Evolutionary conservation across 2,113 vertebrate genomes (phyloP).

Genomic region (Centropristis striata): DNA sequence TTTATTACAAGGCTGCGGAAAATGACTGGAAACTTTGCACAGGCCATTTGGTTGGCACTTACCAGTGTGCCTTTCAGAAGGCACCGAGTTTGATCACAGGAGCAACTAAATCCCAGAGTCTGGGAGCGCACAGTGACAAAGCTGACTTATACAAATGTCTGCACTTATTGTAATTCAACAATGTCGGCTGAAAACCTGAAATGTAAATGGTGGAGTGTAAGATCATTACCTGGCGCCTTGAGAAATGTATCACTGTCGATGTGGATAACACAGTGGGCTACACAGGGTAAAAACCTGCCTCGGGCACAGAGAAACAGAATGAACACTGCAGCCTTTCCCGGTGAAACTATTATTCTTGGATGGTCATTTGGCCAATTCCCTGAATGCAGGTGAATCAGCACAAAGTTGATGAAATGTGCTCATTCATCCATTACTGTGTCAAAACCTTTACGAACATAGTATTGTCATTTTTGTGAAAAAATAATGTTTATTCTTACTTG

Average conservation of each 20-base stretch:
- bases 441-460: not conserved
- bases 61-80: not conserved
- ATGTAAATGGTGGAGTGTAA: constrained; percentile 11
- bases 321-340: not conserved
- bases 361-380: constrained; percentile 11
- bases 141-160: not conserved
- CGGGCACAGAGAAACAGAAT: not conserved
- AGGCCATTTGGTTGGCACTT: constrained; percentile 17
- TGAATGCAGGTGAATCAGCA: constrained; percentile 1
- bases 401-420: constrained; percentile 17
- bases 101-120: not conserved
- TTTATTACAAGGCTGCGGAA: constrained; percentile 26
- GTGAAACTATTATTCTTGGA: constrained; percentile 13
- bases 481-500: not conserved
- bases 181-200: not conserved
- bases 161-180: constrained; percentile 2
- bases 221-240: constrained; percentile 4
- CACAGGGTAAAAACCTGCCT: not conserved
- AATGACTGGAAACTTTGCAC: not conserved
- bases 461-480: not conserved
- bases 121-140: not conserved
- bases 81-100: not conserved
- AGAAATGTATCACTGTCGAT: constrained; percentile 3
- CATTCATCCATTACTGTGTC: not conserved
- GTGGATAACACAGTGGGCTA: constrained; percentile 1